Evolutionary conservation across 2,797 vertebrate species (phyloP).

Genomic region (Corythornis leucogaster): DNA sequence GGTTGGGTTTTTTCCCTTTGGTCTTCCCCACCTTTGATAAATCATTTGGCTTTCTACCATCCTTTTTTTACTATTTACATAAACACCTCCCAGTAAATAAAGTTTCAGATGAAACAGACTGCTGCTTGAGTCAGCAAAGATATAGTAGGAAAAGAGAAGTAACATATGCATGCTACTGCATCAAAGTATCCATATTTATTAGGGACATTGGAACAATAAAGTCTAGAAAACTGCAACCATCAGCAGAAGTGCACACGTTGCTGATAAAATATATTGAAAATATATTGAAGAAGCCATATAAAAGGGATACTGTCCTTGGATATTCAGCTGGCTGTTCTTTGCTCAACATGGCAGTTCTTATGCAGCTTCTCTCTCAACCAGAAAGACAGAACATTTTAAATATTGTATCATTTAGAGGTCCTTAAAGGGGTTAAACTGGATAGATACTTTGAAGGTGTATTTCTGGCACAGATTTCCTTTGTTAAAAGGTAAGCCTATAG

Average conservation of each 20-base stretch:
- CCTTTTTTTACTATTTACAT: neutral
- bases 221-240: conserved; percentile 27
- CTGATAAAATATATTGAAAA: conserved; percentile 27
- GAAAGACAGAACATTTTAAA: neutral
- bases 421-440: neutral
- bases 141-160: neutral
- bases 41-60: neutral
- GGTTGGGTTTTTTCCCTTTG: neutral
- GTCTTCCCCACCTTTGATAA: neutral
- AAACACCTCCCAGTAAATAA: conserved; percentile 15
- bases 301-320: neutral
- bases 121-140: conserved; percentile 45
- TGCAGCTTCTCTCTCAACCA: neutral
- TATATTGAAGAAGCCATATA: neutral
- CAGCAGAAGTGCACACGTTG: conserved; percentile 31
- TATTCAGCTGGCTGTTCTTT: neutral
- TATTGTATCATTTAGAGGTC: neutral
- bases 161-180: neutral
- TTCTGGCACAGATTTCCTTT: neutral
- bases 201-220: conserved; percentile 14
- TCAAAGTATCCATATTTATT: conserved; percentile 57
- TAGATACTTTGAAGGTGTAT: neutral
- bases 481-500: neutral
- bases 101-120: neutral
- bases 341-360: neutral